Conservation (phyloP, 2,113 vertebrate species). For the Brienomyrus brachyistius region DNA sequence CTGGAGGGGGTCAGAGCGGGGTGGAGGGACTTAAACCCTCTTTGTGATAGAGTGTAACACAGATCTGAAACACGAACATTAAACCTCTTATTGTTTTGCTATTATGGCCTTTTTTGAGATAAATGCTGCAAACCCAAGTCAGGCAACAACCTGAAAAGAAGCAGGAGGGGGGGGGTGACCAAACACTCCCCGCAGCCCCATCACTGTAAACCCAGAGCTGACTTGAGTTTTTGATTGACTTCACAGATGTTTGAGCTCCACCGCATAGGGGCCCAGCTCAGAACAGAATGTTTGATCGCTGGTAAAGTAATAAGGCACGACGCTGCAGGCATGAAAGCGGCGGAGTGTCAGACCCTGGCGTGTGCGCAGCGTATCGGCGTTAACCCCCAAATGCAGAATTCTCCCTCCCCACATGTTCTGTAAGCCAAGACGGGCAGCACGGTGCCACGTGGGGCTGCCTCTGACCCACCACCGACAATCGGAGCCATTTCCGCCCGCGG, state of each 20-base stretch:
- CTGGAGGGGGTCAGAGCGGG: constrained; percentile 45
- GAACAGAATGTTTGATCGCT: constrained; percentile 46
- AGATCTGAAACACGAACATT: neutral
- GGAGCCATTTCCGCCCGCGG: neutral
- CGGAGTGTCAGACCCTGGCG: constrained; percentile 2
- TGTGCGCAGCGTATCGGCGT: constrained; percentile 9
- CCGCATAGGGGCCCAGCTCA: constrained; percentile 34
- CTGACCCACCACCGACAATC: neutral
- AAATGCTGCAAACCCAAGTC: neutral
- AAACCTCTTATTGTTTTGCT: neutral
- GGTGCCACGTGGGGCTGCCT: neutral
- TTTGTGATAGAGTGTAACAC: neutral
- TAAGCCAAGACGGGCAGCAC: constrained; percentile 20
- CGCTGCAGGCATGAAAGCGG: constrained; percentile 32
- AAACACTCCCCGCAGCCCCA: neutral
- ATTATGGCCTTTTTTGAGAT: neutral
- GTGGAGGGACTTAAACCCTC: neutral
- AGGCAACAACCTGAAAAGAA: neutral
- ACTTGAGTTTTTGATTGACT: constrained; percentile 36
- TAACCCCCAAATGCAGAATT: constrained; percentile 42
- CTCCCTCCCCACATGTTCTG: constrained; percentile 34
- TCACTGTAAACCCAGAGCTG: neutral
- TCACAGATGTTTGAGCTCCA: constrained; percentile 39
- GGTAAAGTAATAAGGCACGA: constrained; percentile 38
- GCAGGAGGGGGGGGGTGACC: neutral